phyloP scores from a whole-genome alignment of 2,888 invertebrate species.

The Dryobotodes eremita region DNA sequence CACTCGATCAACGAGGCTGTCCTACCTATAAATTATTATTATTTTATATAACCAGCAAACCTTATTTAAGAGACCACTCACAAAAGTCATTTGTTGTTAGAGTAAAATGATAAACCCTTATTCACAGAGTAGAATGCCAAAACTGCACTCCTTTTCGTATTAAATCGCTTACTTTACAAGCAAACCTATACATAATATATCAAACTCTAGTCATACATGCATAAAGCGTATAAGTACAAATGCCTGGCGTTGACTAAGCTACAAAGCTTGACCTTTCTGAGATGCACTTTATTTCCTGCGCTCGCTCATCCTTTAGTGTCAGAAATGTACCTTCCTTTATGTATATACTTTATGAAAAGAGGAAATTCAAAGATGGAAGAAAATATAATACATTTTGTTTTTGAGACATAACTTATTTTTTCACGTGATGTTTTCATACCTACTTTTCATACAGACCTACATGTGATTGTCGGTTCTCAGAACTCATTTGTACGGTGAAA shows the following conservation, averaged over 20 bases:
- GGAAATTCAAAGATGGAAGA: conserved; percentile 17
- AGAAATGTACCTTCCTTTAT: conserved; percentile 34
- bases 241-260: conserved; percentile 51
- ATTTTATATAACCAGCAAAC: not conserved
- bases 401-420: not conserved
- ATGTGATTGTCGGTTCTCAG: not conserved
- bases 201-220: conserved; percentile 14
- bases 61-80: not conserved
- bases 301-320: conserved; percentile 49
- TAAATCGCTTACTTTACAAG: not conserved
- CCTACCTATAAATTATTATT: not conserved
- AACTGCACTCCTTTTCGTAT: not conserved
- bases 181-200: not conserved
- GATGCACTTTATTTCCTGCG: conserved; percentile 60
- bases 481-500: not conserved
- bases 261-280: conserved; percentile 53
- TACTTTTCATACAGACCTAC: no score
- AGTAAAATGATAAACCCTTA: not conserved
- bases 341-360: not conserved
- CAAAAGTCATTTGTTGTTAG: not conserved
- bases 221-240: conserved; percentile 41
- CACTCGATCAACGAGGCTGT: not conserved
- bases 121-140: not conserved
- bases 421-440: not conserved
- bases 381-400: not conserved